These are phyloP conservation scores for Deilephila elpenor DNA, from an alignment of 2,888 invertebrate species.

Conservation along the genomic window DNA sequence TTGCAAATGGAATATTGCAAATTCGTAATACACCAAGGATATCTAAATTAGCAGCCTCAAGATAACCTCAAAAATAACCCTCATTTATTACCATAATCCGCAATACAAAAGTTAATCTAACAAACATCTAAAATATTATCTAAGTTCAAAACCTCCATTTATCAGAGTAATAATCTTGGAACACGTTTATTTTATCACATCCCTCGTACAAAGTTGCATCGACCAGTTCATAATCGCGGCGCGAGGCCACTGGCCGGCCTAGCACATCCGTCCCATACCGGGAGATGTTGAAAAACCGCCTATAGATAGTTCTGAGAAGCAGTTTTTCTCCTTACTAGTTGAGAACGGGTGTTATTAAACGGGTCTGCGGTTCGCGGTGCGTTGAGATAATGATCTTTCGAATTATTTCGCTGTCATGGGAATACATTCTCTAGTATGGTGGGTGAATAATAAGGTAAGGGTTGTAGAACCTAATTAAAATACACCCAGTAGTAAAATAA, in stretches of 20 bases:
- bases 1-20: too few species aligned
- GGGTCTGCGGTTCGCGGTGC: not conserved
- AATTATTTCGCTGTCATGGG: too few species aligned
- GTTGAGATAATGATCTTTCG: not conserved
- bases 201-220: not conserved
- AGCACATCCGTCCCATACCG: not conserved
- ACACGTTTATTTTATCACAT: not conserved
- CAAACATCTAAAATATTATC: not conserved
- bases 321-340: not conserved
- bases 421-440: too few species aligned
- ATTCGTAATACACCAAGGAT: too few species aligned
- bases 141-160: not conserved
- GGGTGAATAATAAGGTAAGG: too few species aligned
- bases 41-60: too few species aligned
- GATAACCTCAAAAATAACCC: too few species aligned
- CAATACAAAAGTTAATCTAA: not conserved
- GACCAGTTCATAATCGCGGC: not conserved
- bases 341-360: not conserved
- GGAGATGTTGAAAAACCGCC: not conserved
- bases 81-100: too few species aligned
- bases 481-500: too few species aligned
- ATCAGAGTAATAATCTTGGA: not conserved
- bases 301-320: constrained; percentile 14
- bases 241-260: not conserved
- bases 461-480: too few species aligned